Percentiles rank a stretch among this genome's conserved stretches.
Conservation (phyloP, 2,113 vertebrate genomes). For the Conger conger region DNA sequence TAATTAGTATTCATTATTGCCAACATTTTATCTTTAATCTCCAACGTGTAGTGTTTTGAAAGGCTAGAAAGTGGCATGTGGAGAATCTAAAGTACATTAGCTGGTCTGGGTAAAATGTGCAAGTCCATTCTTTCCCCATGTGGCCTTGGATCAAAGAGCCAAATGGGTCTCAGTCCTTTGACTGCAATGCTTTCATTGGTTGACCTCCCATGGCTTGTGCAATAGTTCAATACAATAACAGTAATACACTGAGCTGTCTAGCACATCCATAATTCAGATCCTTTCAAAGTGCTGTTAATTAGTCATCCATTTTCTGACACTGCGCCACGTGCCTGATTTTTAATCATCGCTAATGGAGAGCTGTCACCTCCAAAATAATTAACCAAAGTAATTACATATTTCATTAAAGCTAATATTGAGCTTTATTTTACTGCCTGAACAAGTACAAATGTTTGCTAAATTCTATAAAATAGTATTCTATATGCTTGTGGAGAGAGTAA, state of each 20-base stretch:
- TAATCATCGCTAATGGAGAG: constrained; percentile 14
- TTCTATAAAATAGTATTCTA: not conserved
- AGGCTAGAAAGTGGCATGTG: not conserved
- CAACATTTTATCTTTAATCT: constrained; percentile 10
- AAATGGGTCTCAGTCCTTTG: constrained; percentile 1
- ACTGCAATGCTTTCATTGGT: not conserved
- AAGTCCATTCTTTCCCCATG: constrained; percentile 2
- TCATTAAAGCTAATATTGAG: constrained; percentile 2
- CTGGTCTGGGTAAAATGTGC: not conserved
- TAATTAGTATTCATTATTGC: constrained; percentile 5
- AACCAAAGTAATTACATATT: constrained; percentile 5
- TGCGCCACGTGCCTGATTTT: not conserved
- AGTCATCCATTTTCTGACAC: not conserved
- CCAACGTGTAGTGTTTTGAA: not conserved
- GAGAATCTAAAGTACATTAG: constrained; percentile 7
- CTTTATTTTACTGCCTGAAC: constrained; percentile 2
- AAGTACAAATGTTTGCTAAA: not conserved
- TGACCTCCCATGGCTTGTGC: not conserved
- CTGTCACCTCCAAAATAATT: constrained; percentile 20
- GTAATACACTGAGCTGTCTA: not conserved
- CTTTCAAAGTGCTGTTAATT: constrained; percentile 3
- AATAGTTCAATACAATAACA: not conserved
- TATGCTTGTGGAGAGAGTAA: not conserved
- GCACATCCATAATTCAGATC: not conserved
- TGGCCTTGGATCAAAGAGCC: not conserved